phyloP scores from a whole-genome alignment of 2,797 vertebrate species.

The Psittacula derbiana region DNA sequence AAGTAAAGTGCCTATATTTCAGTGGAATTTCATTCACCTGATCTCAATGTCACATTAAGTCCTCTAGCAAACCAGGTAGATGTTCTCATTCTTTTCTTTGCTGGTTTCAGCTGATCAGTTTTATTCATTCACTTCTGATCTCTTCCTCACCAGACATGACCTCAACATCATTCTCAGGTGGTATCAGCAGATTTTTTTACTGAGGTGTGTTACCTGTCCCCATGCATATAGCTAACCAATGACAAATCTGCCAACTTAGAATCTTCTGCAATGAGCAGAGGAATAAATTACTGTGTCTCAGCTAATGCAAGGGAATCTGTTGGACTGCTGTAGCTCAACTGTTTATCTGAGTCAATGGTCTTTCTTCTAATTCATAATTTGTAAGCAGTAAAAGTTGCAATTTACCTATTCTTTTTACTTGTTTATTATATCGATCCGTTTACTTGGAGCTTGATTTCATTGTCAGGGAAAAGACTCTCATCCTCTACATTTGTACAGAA shows the following conservation, averaged over 20 bases:
- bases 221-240: background rate
- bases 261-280: background rate
- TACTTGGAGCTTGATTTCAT: slow-evolving; percentile 7
- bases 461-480: background rate
- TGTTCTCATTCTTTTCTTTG: background rate
- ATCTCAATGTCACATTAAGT: background rate
- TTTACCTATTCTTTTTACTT: background rate
- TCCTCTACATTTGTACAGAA: background rate
- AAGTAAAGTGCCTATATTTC: background rate
- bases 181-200: background rate
- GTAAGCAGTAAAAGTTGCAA: background rate
- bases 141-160: background rate
- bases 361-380: background rate
- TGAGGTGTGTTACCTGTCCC: background rate
- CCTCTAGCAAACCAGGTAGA: background rate
- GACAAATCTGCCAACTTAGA: background rate
- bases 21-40: background rate
- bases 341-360: background rate
- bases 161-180: background rate
- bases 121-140: background rate
- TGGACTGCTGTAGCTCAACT: background rate
- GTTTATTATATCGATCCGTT: background rate
- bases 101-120: background rate
- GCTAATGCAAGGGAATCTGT: background rate
- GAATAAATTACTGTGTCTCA: background rate